Evolutionary conservation across 2,888 invertebrate species (phyloP).

Genomic region (Geophilus truncorum): DNA sequence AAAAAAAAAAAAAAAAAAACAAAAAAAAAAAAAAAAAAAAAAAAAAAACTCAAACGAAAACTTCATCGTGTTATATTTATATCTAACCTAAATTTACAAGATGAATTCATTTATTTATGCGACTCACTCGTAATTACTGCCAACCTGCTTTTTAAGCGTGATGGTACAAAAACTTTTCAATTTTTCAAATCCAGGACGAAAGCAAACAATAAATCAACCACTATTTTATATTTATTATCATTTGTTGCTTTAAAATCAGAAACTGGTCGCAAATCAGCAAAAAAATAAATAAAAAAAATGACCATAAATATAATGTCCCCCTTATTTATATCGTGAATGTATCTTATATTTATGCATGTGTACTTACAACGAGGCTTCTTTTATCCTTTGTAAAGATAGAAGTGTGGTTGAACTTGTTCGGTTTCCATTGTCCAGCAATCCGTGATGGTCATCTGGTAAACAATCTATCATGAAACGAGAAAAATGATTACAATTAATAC

Average conservation of each 20-base stretch:
- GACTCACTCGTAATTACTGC: conserved; percentile 20
- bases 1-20: no score
- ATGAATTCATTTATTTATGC: conserved; percentile 10
- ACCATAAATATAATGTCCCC: no score
- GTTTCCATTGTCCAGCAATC: neutral
- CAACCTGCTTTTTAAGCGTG: conserved; percentile 11
- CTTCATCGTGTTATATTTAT: no score
- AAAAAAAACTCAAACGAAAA: no score
- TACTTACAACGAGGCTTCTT: conserved; percentile 23
- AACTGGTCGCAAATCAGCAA: neutral
- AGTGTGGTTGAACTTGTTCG: conserved; percentile 19
- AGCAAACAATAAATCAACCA: conserved; percentile 15
- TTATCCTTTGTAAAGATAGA: conserved; percentile 30
- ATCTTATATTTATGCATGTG: neutral
- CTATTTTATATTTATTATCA: conserved; percentile 20
- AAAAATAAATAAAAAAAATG: neutral
- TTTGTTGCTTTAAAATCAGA: conserved; percentile 15
- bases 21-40: no score
- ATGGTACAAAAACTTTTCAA: conserved; percentile 18
- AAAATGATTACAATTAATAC: neutral
- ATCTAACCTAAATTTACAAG: conserved; percentile 5
- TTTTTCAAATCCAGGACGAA: conserved; percentile 27
- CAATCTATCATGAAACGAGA: neutral
- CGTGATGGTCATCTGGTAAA: neutral
- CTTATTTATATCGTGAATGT: neutral